Evolutionary conservation across 2,113 vertebrate genomes (phyloP).

Genomic region (Atherinomorus stipes): DNA sequence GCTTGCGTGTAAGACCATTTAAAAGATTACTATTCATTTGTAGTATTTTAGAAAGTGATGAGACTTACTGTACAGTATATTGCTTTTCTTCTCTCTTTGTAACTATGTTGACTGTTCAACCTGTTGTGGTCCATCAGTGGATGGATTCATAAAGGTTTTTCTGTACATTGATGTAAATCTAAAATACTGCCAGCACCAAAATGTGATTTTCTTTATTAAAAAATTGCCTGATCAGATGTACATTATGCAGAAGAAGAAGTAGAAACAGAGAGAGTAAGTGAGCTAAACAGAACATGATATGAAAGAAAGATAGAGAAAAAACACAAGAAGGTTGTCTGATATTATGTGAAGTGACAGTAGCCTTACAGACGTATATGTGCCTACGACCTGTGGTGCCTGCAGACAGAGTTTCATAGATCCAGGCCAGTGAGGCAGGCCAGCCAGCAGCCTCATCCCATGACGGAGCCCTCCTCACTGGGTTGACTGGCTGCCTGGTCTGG

Average conservation of each 20-base stretch:
- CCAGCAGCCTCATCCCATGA: slow-evolving; percentile 63
- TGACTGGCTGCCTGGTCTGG: slow-evolving; percentile 61
- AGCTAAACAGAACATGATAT: slow-evolving; percentile 32
- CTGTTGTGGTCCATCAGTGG: no score
- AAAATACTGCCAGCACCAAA: no score
- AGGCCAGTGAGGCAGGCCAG: slow-evolving; percentile 57
- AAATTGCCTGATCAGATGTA: neutral
- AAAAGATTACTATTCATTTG: no score
- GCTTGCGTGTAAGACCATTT: no score
- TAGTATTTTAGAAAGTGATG: no score
- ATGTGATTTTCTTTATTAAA: no score
- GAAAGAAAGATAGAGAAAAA: slow-evolving; percentile 5
- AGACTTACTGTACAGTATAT: neutral
- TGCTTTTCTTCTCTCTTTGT: neutral
- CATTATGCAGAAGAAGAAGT: neutral
- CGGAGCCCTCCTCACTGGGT: slow-evolving; percentile 57
- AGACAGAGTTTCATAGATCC: slow-evolving; percentile 61
- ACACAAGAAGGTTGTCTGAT: slow-evolving; percentile 22
- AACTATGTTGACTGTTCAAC: no score
- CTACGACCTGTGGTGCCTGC: slow-evolving; percentile 60
- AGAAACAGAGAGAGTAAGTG: slow-evolving; percentile 17
- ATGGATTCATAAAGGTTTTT: no score
- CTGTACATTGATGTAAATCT: neutral
- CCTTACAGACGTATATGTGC: slow-evolving; percentile 57
- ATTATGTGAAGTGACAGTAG: slow-evolving; percentile 80